A percentile compares a stretch with the other conserved stretches of the same genome.
These are phyloP conservation scores for Syrmaticus mikado DNA, from an alignment of 2,113 vertebrate genomes.

Conservation along the genomic window DNA sequence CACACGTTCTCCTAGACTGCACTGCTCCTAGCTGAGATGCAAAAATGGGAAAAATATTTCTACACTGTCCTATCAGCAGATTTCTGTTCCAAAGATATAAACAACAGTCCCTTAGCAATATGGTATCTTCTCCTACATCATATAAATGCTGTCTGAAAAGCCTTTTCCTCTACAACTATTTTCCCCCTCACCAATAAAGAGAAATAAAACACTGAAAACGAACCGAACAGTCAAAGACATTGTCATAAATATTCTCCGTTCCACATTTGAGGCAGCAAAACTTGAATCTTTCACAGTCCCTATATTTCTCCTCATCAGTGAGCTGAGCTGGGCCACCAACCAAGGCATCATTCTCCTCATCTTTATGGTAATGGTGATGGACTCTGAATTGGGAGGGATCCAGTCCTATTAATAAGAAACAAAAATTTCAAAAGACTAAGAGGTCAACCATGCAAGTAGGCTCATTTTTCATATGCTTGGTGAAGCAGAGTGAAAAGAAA, in stretches of 20 bases:
- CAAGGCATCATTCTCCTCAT: slow-evolving; percentile 89
- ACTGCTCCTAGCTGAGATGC: slow-evolving; percentile 20
- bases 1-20: neutral
- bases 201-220: slow-evolving; percentile 73
- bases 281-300: slow-evolving; percentile 91
- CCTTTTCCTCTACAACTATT: neutral
- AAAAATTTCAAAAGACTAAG: slow-evolving; percentile 69
- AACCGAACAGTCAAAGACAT: slow-evolving; percentile 91
- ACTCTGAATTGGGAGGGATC: slow-evolving; percentile 93
- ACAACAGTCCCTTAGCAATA: slow-evolving; percentile 21
- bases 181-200: neutral
- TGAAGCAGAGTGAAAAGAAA: slow-evolving; percentile 64
- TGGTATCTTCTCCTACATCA: slow-evolving; percentile 24
- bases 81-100: slow-evolving; percentile 38
- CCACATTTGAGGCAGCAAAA: slow-evolving; percentile 89
- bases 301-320: slow-evolving; percentile 95
- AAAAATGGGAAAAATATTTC: slow-evolving; percentile 48
- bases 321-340: slow-evolving; percentile 91
- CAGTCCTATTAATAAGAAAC: slow-evolving; percentile 84
- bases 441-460: slow-evolving; percentile 64
- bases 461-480: slow-evolving; percentile 61
- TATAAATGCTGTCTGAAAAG: neutral
- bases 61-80: slow-evolving; percentile 21
- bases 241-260: slow-evolving; percentile 93
- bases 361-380: slow-evolving; percentile 89